phyloP scores from a whole-genome alignment of 92 coral and sea anemone genomes.

The Isaurus tuberculatus region DNA sequence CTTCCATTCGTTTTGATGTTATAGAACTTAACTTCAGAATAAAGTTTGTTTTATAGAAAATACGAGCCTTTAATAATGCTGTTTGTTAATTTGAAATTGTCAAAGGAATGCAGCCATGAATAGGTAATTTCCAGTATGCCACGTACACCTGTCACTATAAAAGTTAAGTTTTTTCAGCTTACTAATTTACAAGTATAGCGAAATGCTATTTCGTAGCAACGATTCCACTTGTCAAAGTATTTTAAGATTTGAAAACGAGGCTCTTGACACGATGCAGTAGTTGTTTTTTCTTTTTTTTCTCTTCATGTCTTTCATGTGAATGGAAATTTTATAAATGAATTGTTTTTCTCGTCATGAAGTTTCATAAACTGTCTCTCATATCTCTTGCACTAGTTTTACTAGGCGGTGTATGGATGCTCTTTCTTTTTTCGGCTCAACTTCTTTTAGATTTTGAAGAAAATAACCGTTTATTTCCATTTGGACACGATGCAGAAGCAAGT shows the following conservation, averaged over 20 bases:
- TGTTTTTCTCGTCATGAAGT: background rate
- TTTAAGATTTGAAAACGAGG: conserved; percentile 19
- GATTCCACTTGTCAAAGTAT: conserved; percentile 13
- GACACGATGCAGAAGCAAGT: background rate
- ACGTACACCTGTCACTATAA: too few species aligned
- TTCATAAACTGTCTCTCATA: conserved; percentile 45
- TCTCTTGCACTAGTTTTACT: conserved; percentile 44
- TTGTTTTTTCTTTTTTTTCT: background rate
- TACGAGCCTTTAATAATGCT: too few species aligned
- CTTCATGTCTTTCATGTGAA: too few species aligned
- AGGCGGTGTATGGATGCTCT: conserved; percentile 70
- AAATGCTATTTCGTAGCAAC: conserved; percentile 47
- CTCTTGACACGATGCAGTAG: background rate
- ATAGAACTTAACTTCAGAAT: too few species aligned
- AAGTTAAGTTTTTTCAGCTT: too few species aligned
- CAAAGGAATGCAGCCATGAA: too few species aligned
- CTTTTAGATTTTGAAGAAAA: conserved; percentile 78
- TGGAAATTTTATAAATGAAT: background rate
- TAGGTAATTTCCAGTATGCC: too few species aligned
- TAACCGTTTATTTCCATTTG: conserved; percentile 39
- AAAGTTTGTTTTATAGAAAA: too few species aligned
- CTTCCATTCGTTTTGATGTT: too few species aligned
- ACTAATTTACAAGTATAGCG: too few species aligned
- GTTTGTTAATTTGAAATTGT: too few species aligned
- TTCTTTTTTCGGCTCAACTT: conserved; percentile 75